Conservation (phyloP, 2,888 invertebrate genomes). For the Cabera pusaria region DNA sequence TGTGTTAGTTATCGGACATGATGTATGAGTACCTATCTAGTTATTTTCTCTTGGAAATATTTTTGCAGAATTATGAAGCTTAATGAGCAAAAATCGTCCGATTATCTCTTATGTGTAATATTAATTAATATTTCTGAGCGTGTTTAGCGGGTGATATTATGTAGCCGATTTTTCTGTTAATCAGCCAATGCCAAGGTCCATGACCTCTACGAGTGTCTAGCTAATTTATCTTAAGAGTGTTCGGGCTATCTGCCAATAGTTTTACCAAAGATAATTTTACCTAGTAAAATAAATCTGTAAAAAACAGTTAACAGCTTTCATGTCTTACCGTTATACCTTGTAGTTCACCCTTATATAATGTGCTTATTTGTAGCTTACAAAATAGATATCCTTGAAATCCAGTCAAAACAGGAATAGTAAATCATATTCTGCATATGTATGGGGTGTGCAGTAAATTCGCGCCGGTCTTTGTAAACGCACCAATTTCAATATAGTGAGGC, state of each 20-base stretch:
- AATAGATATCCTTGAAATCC: no score
- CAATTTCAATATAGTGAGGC: slow-evolving; percentile 13
- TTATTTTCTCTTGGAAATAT: slow-evolving; percentile 22
- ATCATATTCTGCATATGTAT: slow-evolving; percentile 9
- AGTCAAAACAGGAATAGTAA: slow-evolving; percentile 2
- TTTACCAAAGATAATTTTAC: no score
- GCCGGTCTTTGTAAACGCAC: slow-evolving; percentile 12
- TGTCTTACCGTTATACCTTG: no score
- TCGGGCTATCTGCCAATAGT: slow-evolving; percentile 26
- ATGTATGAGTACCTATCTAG: slow-evolving; percentile 20
- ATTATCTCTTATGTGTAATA: no score
- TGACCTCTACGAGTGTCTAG: slow-evolving; percentile 23
- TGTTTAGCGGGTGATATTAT: no score
- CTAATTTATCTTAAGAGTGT: slow-evolving; percentile 24
- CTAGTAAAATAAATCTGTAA: slow-evolving; percentile 5
- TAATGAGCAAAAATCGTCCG: slow-evolving; percentile 5
- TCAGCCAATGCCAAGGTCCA: slow-evolving; percentile 20
- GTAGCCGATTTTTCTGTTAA: no score
- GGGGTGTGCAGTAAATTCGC: slow-evolving; percentile 16
- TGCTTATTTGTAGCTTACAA: no score
- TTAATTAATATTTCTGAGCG: no score
- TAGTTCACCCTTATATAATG: no score
- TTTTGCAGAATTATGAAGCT: slow-evolving; percentile 13
- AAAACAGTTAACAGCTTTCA: no score
- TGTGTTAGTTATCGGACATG: slow-evolving; percentile 27